Evolutionary conservation across 2,113 vertebrate genomes (phyloP), one percentile per base, ranked within the genome.

Genomic region (Podarcis raffonei): DNA sequence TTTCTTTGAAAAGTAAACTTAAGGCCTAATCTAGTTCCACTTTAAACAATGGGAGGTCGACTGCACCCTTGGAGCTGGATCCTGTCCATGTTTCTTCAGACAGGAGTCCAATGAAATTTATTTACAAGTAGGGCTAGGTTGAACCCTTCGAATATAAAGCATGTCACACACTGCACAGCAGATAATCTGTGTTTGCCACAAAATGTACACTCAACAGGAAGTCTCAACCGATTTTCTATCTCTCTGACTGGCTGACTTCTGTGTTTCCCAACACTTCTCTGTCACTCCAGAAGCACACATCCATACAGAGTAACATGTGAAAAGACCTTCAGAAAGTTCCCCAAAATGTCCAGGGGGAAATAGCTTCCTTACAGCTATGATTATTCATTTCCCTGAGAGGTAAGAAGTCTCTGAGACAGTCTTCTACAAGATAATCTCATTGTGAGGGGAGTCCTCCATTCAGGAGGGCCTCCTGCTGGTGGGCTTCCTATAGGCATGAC

Each of bases 1-100:
- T 93, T 62, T 39, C 88, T 80, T 89, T 86, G 42, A 87, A 91
- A 85, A 13, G 76, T 90, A 95, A 93, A 81, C 74, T 66, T 48
- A 30, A 9, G 8, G 66, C 42, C n/a, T 30, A 71, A 57, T 48
- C 30, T 76, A 79, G 76, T 35, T 80, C 32, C 37, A 23, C 79
- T 66, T 79, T 79, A 80, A 87, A 80, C 59, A 71, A 6, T 87
- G 39, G 2, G 48, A 18, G 32, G 48, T 81, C 18, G 42, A 20
- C 15, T 57, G 78, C 23, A 37, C 22, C n/a, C 23, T 79, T 30
- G 12, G 12, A 80, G 76, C 6, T 12, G n/a, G n/a, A 62, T 57
- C 79, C 48, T 53, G 13, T 80, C 48, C 20, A 20, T 35, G 8
- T n/a, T 62, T 35, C 79, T 35, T 81, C 53, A 59, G 79, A 81